A percentile compares a stretch with the other conserved stretches of the same genome.
phyloP scores from a whole-genome alignment of 2,113 vertebrate genomes.

The Cyprinodon brontotheroides region DNA sequence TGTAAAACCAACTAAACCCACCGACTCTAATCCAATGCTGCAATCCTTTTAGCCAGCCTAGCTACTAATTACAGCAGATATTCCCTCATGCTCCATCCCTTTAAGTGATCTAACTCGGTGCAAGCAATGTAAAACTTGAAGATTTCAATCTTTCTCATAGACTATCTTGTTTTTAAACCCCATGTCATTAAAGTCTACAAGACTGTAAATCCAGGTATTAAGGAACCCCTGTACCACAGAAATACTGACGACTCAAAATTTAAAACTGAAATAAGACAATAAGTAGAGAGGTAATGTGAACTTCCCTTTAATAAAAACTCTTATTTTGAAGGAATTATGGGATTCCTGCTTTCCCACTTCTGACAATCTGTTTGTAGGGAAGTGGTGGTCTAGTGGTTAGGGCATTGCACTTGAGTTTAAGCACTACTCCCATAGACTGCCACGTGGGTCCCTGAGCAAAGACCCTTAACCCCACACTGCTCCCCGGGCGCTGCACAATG shows the following conservation, averaged over 20 bases:
- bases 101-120: background rate
- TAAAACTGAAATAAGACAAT: background rate
- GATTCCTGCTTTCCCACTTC: background rate
- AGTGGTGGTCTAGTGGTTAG: too few species aligned
- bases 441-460: too few species aligned
- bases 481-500: too few species aligned
- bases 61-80: conserved; percentile 1
- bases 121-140: background rate
- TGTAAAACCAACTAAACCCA: background rate
- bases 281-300: background rate
- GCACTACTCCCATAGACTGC: too few species aligned
- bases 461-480: too few species aligned
- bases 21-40: background rate
- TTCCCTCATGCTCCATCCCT: background rate
- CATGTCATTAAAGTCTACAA: too few species aligned
- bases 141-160: background rate
- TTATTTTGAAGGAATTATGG: background rate
- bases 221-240: background rate
- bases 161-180: background rate
- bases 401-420: too few species aligned
- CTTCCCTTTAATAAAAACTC: background rate
- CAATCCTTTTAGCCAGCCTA: conserved; percentile 1
- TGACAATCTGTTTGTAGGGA: too few species aligned
- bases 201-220: background rate
- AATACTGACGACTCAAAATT: background rate